Conservation (phyloP, 2,888 invertebrate genomes). For the Synergus umbraculus region DNA sequence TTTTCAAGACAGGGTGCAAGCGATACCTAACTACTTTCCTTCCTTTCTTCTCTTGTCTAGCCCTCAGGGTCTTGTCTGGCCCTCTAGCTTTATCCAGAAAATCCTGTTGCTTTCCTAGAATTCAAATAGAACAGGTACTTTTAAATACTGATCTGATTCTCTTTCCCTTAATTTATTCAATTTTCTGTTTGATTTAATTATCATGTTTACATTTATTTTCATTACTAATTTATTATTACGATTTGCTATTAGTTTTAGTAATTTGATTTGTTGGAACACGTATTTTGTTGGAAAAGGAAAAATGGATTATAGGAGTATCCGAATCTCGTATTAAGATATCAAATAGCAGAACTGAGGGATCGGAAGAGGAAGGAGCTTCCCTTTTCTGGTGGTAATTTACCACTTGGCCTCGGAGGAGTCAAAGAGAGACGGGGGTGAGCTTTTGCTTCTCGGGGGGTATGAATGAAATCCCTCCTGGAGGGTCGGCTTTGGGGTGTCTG, state of each 20-base stretch:
- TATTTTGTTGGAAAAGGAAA: background rate
- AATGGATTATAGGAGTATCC: conserved; percentile 54
- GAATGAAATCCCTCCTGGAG: conserved; percentile 77
- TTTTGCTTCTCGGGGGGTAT: conserved; percentile 64
- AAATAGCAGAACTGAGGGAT: conserved; percentile 71
- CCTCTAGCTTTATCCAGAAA: background rate
- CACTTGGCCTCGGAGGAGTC: conserved; percentile 67
- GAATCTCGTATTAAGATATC: conserved; percentile 75
- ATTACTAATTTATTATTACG: background rate
- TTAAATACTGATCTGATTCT: conserved; percentile 8
- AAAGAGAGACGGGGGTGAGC: conserved; percentile 62
- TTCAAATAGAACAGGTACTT: background rate
- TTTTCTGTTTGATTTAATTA: no score
- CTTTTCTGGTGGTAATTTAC: conserved; percentile 71
- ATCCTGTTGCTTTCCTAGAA: conserved; percentile 5
- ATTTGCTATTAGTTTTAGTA: background rate
- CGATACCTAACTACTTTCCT: conserved; percentile 43
- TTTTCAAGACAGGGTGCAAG: conserved; percentile 48
- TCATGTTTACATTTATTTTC: background rate
- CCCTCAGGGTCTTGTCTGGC: conserved; percentile 29
- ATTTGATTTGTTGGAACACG: background rate
- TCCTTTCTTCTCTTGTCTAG: conserved; percentile 33
- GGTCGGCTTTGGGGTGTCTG: conserved; percentile 72
- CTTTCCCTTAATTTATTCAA: background rate
- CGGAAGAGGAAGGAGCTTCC: conserved; percentile 59